Evolutionary conservation across 2,113 vertebrate species (phyloP), one percentile per base, ranked within the genome.

Genomic region (Embiotoca jacksoni): DNA sequence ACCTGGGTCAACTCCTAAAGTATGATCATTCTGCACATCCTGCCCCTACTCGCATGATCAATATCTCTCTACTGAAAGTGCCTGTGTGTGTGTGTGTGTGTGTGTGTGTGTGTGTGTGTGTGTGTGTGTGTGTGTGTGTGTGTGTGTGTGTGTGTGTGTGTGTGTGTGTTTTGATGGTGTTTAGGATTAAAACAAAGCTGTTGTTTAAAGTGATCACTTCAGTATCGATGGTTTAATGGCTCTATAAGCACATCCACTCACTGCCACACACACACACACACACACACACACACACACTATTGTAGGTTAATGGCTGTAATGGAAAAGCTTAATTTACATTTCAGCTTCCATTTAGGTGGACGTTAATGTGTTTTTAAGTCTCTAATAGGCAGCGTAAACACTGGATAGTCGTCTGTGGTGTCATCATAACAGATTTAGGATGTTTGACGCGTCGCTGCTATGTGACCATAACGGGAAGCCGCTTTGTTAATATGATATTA

Each of bases 161-260:
- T 47, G 6, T 39, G 11, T 53, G 35, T 35, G 62, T 67, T 23
- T 23, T 23, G 37, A 47, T 35, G 33, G 59, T 49, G 54, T 54
- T 85, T 85, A 80, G 86, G 62, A 88, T 92, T 89, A 88, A 86
- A 65, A 75, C 59, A 81, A 92, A 85, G 56, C 81, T 78, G 11
- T 78, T 77, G 49, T 81, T 84, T 58, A 50, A 75, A 89, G 75
- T 53, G 35, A 81, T 88, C 59, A 55, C 61, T 76, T 72, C 30
- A 63, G 59, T 85, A 93, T 91, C 74, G 91, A 89, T 70, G 81
- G 11, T 72, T 84, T 88, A 93, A 92, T 93, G 90, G 83, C 62
- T 83, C 83, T 85, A 75, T 73, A 84, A 83, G 63, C 36, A 39
- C 65, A 75, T 31, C 39, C 31, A 39, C 62, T 1, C 35, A 33